phyloP scores from a whole-genome alignment of 2,888 invertebrate species.

The Acrobasis consociella region DNA sequence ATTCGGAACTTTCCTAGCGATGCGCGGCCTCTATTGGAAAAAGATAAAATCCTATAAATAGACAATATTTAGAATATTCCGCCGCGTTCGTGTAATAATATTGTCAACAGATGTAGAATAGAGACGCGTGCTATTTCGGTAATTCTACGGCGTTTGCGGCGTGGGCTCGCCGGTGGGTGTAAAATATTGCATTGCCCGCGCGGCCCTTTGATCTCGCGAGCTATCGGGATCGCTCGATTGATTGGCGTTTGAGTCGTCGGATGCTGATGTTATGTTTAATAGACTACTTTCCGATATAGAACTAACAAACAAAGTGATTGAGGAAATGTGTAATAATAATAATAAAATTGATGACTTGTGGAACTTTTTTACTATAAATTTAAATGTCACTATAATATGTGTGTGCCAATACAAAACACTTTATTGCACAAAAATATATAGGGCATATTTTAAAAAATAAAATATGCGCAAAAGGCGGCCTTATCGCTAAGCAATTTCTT shows the following conservation, averaged over 20 bases:
- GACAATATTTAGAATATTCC: conserved; percentile 8
- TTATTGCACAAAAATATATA: no score
- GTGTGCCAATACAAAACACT: no score
- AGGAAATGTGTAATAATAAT: conserved; percentile 4
- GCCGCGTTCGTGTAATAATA: conserved; percentile 15
- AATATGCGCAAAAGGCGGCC: no score
- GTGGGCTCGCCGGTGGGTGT: conserved; percentile 20
- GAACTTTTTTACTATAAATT: no score
- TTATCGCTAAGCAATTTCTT: no score
- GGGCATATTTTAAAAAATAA: no score
- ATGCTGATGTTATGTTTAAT: neutral
- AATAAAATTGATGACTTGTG: neutral
- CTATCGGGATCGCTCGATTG: conserved; percentile 1
- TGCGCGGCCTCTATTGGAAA: neutral
- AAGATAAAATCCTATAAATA: neutral
- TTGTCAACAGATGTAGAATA: conserved; percentile 18
- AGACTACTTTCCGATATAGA: conserved; percentile 5
- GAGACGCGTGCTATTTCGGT: conserved; percentile 22
- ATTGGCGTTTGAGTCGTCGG: neutral
- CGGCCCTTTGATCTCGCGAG: conserved; percentile 18
- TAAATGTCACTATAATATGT: no score
- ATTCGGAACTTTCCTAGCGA: no score
- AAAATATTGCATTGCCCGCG: conserved; percentile 14
- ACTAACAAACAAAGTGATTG: neutral
- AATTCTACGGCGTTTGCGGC: conserved; percentile 11